Evolutionary conservation across 1,140 invertebrate genomes (phyloP), one percentile per base, ranked within the genome.

Genomic region (Aphelinus atriplicis): DNA sequence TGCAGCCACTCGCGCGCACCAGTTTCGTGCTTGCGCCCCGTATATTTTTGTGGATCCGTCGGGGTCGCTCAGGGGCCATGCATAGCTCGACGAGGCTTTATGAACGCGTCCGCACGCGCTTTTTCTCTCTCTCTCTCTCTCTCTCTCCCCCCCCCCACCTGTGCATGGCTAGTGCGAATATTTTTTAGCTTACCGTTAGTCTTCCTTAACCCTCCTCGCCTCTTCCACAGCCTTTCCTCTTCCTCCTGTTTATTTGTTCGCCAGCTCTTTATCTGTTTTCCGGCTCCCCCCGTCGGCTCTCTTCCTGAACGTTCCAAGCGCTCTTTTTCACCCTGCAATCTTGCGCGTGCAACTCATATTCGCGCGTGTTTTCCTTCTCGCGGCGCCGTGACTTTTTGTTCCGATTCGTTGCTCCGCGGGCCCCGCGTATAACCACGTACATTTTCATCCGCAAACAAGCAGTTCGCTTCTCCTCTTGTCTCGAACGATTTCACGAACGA

Each of bases 11-110:
- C 26, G 26, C 26, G 26, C 26, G 26, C 26, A 26, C 26, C 58
- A 62, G 58, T 74, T 68, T 74, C 73, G 73, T 67, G 73, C 73
- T 62, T 53, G 58, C 65, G 63, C 50, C 57, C 42, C 73, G 65
- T 74, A 68, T 57, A 64, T 67, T 60, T 68, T 56, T 57, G 9
- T 68, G 46, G 53, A 68, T 68, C 57, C 65, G 26, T 26, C 26
- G 26, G 26, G 26, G 26, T 26, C 26, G 26, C 26, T 0, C 26
- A 26, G 26, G 26, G 26, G 26, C 26, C 26, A 26, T 26, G 26
- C 26, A 26, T 26, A 26, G 26, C 26, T 26, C 26, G 26, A 26
- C 26, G 26, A 26, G 26, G 26, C 26, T 26, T 26, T 26, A 26
- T 26, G 26, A 26, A 26, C 26, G 26, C 26, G 26, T 26, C 26